Base-by-base conservation (phyloP, 2,888 invertebrate species). In the Tenthredo livida region DNA sequence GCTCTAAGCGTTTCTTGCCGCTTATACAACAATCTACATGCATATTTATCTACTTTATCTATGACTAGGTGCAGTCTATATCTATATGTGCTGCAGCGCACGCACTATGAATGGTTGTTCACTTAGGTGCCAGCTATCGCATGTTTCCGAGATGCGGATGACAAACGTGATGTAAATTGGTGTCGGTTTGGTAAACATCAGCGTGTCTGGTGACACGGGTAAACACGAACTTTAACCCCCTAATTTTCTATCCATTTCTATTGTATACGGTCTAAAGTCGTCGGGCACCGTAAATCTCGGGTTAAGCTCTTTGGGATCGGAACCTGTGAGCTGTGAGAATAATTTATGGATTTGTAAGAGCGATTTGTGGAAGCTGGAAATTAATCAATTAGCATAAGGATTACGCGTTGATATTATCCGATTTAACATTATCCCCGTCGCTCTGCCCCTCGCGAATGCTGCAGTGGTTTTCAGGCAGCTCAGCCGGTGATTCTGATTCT, bases 141-240 rank as follows among this genome's bases (percentile, higher is more conserved):
- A 17, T 78, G 17, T 78, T 54, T 54, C 21, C 58, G 15, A 75
- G 9, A 7, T 25, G 15, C 21, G 40, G 61, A 61, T 58, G 83
- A 70, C 83, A 83, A 83, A 70, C 83, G 83, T 50, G 47, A 83
- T 70, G 83, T 80, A 61, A 80, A 80, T 80, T 80, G 80, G 61
- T 80, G 80, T 80, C 83, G 47, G 70, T 15, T 47, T 67, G 33
- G 83, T 83, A 83, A 83, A 83, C 83, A 50, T 17, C 33, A 43
- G 33, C 54, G 83, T 25, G 83, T 83, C 17, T 50, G 65, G 43
- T 70, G 83, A 70, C 83, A 83, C 83, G 47, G 25, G 83, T 83
- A 83, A 83, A 83, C 67, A 83, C 65, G 29, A 21, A 33, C 29
- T 40, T 67, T 29, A 67, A 50, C 83, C 29, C 70, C 17, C 83